Evolutionary conservation across 2,888 invertebrate species (phyloP), one percentile per base, ranked within the genome.

Genomic region (Drosophila aldrichi): DNA sequence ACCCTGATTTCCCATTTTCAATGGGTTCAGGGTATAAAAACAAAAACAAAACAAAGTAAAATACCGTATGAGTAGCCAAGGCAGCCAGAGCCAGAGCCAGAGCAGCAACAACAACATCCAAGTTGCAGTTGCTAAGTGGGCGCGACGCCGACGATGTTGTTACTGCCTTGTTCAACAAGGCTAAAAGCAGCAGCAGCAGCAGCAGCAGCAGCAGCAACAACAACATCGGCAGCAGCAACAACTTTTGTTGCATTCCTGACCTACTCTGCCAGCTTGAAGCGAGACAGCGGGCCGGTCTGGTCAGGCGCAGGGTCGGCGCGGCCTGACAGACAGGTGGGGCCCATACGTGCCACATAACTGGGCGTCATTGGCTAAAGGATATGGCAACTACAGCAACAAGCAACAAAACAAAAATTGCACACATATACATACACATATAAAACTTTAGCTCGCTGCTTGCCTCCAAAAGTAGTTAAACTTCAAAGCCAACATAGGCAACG

Each of bases 391-490:
- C 75, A 79, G 40, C 74, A 79, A 44, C 65, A 73, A 77, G 14
- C 36, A 16, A 41, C 29, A 71, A 60, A 72, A 69, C 60, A 58
- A 49, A 58, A 48, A 43, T 38, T 48, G 4, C 44, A 34, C 5
- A 41, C 5, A 43, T 12, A 43, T n/a, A 32, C n/a, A 57, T 36
- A 34, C 10, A 41, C 2, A 43, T 20, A 43, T 18, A 68, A 51
- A 60, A 65, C 79, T 58, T 63, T 56, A 55, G 65, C 57, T 60
- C 67, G 79, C 69, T 65, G 73, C 63, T 67, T 34, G 74, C 81
- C 83, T 83, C 83, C 70, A 82, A 87, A 87, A 87, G 79, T 73
- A 82, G 85, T 85, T 82, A 81, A 85, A 85, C 85, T 85, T 85
- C 88, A 85, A 85, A 79, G 81, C 74, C 77, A 64, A 77, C 72